phyloP scores from a whole-genome alignment of 2,113 vertebrate genomes.

The Sprattus sprattus region DNA sequence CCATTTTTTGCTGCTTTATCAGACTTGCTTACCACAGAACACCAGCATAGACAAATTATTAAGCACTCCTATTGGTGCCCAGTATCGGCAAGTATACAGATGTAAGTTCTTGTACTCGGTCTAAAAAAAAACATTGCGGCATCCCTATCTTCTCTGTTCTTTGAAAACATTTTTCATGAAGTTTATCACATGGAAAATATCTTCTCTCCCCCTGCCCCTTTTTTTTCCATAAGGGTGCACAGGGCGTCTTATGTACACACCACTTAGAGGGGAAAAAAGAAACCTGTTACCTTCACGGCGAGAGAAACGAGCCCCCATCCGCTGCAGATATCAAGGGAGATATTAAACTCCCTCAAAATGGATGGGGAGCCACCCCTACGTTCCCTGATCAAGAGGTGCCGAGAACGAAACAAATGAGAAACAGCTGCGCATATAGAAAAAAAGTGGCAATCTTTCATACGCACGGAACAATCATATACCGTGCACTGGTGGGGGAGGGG shows the following conservation, averaged over 20 bases:
- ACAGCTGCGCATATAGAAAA: conserved; percentile 45
- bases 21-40: no score
- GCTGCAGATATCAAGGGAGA: conserved; percentile 53
- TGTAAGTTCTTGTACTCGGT: no score
- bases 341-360: conserved; percentile 52
- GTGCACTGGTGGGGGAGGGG: background rate
- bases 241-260: conserved; percentile 41
- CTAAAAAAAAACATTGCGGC: no score
- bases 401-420: conserved; percentile 52
- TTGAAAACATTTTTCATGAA: conserved; percentile 50
- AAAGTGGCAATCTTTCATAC: background rate
- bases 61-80: no score
- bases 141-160: background rate
- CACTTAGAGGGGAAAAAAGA: conserved; percentile 33
- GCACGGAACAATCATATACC: background rate
- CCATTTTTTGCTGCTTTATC: no score
- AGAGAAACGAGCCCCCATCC: conserved; percentile 22
- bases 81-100: no score
- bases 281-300: conserved; percentile 52
- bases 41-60: no score
- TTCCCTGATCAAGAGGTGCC: conserved; percentile 40
- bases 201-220: conserved; percentile 24
- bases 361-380: conserved; percentile 45
- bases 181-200: conserved; percentile 50
- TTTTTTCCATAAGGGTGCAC: conserved; percentile 42